Conservation (phyloP, 2,113 vertebrate genomes). For the Lophotis ruficrista region DNA sequence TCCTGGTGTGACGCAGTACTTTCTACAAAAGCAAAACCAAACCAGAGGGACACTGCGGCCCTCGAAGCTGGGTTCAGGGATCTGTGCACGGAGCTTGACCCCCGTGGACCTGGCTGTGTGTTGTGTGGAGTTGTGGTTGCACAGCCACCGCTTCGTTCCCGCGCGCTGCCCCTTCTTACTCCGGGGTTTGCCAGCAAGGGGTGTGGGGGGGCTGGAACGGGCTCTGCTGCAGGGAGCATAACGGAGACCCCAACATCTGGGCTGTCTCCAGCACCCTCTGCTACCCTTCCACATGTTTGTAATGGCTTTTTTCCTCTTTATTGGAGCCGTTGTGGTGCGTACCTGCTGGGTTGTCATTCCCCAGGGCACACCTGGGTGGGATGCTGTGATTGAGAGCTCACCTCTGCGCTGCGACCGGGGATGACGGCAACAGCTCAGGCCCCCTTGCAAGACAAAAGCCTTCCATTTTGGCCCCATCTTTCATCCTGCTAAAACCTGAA, state of each 20-base stretch:
- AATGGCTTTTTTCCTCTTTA: neutral
- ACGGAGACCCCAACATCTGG: neutral
- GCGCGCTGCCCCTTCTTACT: neutral
- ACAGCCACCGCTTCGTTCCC: fast-evolving
- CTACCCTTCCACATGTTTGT: neutral
- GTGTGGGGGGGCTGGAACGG: fast-evolving
- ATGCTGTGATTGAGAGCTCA: neutral
- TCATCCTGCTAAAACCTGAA: neutral
- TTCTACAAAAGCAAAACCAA: neutral
- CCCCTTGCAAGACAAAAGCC: fast-evolving
- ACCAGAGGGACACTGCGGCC: fast-evolving
- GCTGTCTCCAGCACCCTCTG: neutral
- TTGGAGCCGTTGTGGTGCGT: neutral
- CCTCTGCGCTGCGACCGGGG: neutral
- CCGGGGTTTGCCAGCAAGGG: neutral
- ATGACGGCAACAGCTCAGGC: neutral
- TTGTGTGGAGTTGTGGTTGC: neutral
- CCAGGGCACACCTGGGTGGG: neutral
- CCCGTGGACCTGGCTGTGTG: neutral
- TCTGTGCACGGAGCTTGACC: neutral
- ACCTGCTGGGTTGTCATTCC: neutral
- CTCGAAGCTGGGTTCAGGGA: neutral
- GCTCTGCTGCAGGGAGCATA: neutral
- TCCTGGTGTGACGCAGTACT: neutral
- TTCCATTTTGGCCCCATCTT: neutral